These are phyloP conservation scores for Antennarius striatus DNA, from an alignment of 2,113 vertebrate species.

Conservation along the genomic window DNA sequence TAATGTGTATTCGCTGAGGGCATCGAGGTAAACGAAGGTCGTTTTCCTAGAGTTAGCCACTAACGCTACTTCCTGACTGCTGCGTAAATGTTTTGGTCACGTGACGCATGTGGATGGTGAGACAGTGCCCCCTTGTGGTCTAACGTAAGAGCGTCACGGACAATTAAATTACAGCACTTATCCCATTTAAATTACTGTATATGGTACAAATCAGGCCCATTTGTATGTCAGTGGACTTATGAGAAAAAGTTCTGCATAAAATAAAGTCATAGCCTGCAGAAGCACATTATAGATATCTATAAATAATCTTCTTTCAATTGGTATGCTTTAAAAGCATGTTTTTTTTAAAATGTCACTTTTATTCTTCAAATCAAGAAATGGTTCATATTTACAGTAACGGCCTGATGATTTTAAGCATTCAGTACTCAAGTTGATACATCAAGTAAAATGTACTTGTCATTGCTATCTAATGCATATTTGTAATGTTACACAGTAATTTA, in stretches of 20 bases:
- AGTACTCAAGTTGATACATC: conserved; percentile 9
- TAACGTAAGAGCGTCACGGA: neutral
- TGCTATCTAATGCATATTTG: conserved; percentile 22
- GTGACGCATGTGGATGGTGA: conserved; percentile 30
- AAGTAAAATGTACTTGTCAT: conserved; percentile 21
- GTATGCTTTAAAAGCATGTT: neutral
- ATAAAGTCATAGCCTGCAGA: neutral
- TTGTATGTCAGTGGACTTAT: neutral
- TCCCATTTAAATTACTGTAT: too few relatives aligned
- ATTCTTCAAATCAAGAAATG: conserved; percentile 59
- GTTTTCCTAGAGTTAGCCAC: neutral
- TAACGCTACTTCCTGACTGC: neutral
- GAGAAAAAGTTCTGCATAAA: neutral
- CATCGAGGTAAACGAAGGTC: neutral
- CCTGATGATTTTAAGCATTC: conserved; percentile 18
- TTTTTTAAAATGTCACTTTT: conserved; percentile 31
- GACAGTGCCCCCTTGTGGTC: conserved; percentile 46
- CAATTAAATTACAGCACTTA: neutral
- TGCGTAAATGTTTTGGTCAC: conserved; percentile 38
- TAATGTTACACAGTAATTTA: conserved; percentile 22
- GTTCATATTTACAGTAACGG: conserved; percentile 65
- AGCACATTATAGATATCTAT: neutral
- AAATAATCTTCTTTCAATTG: neutral
- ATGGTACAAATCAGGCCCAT: too few relatives aligned
- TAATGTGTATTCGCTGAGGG: too few relatives aligned